phyloP scores from a whole-genome alignment of 2,888 invertebrate genomes.

The Scaptodrosophila latifasciaeformis region DNA sequence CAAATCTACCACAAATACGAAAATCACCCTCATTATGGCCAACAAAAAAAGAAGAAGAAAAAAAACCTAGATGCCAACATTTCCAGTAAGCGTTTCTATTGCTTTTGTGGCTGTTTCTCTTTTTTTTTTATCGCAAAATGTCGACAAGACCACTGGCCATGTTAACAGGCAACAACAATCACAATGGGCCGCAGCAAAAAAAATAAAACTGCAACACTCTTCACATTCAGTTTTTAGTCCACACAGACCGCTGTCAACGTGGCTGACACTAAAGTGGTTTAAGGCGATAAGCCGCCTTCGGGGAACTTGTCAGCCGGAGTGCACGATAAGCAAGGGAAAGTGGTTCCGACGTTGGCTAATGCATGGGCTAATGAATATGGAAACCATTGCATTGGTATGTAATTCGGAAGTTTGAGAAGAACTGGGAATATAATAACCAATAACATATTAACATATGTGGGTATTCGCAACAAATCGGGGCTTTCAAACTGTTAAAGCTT shows the following conservation, averaged over 20 bases:
- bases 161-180: slow-evolving; percentile 65
- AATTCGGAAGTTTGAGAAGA: too few relatives aligned
- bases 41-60: too few relatives aligned
- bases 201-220: slow-evolving; percentile 60
- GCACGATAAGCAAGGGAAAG: too few relatives aligned
- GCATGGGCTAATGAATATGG: too few relatives aligned
- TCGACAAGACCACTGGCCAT: slow-evolving; percentile 66
- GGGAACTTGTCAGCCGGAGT: neutral
- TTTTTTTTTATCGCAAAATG: slow-evolving; percentile 54
- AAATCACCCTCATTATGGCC: slow-evolving; percentile 73
- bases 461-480: too few relatives aligned
- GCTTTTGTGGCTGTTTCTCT: slow-evolving; percentile 10
- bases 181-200: slow-evolving; percentile 32
- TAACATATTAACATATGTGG: too few relatives aligned
- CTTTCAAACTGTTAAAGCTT: too few relatives aligned
- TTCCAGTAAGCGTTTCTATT: slow-evolving; percentile 16
- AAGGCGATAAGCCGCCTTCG: slow-evolving; percentile 67
- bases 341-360: too few relatives aligned
- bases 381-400: too few relatives aligned
- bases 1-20: slow-evolving; percentile 72
- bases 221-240: slow-evolving; percentile 38
- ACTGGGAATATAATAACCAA: too few relatives aligned
- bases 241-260: slow-evolving; percentile 70
- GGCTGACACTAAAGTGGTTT: slow-evolving; percentile 73
- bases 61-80: slow-evolving; percentile 52